Conservation (phyloP, 2,113 vertebrate genomes). For the Trematocara nigrifrons region DNA sequence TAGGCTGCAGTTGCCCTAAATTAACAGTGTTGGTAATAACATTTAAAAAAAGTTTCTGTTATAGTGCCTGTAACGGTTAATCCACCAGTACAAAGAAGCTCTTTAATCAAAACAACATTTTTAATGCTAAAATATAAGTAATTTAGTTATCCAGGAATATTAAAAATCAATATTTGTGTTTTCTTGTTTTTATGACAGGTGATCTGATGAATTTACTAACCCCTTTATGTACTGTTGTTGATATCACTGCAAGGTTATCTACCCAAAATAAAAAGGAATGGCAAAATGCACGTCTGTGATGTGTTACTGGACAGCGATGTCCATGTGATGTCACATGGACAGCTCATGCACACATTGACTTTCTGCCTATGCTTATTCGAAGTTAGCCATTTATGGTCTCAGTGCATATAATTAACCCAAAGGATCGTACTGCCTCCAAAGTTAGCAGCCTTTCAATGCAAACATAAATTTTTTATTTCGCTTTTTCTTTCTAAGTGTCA, state of each 20-base stretch:
- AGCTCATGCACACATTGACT: background rate
- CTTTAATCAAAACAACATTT: background rate
- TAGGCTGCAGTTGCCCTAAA: background rate
- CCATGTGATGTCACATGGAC: background rate
- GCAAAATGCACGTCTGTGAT: background rate
- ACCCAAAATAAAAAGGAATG: background rate
- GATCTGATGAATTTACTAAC: background rate
- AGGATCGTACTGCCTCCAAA: background rate
- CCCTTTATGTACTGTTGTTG: background rate
- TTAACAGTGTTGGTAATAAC: background rate
- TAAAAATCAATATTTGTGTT: background rate
- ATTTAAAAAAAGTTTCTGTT: background rate
- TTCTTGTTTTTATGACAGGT: background rate
- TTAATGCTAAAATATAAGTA: no score
- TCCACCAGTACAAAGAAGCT: background rate
- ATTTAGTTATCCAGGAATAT: background rate
- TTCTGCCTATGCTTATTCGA: background rate
- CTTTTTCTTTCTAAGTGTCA: background rate
- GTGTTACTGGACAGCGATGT: background rate
- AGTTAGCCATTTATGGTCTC: background rate
- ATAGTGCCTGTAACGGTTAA: background rate
- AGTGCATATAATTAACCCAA: background rate
- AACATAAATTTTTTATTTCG: fast-evolving
- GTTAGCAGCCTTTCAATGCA: background rate
- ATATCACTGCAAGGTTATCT: background rate